A percentile compares a stretch with the other conserved stretches of the same genome.
phyloP scores from a whole-genome alignment of 2,113 vertebrate species.

The Xenopus borealis region DNA sequence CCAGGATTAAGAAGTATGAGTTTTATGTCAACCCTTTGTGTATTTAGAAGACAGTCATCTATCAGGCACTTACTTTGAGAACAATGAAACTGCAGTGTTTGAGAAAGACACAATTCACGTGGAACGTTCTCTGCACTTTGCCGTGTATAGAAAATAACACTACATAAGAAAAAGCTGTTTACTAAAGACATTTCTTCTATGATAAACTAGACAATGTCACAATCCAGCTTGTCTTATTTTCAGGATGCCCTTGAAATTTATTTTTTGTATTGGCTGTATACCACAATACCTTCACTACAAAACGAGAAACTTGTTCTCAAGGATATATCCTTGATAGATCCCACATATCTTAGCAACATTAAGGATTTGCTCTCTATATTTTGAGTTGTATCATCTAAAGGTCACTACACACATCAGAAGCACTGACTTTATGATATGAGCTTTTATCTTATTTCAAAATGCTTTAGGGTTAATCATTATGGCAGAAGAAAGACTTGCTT shows the following conservation, averaged over 20 bases:
- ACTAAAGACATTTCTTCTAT: not conserved
- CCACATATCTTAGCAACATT: constrained; percentile 52
- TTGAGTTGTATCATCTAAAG: constrained; percentile 53
- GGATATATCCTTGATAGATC: constrained; percentile 50
- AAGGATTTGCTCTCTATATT: constrained; percentile 24
- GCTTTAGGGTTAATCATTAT: constrained; percentile 59
- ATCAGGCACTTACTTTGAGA: too few species aligned
- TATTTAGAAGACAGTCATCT: too few species aligned
- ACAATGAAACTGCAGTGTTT: not conserved
- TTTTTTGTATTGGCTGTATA: not conserved
- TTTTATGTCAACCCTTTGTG: too few species aligned
- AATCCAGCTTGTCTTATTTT: not conserved
- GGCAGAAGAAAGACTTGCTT: constrained; percentile 55
- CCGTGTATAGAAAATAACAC: not conserved
- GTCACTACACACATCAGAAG: constrained; percentile 57
- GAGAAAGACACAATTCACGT: not conserved
- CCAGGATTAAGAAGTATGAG: too few species aligned
- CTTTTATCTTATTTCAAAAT: constrained; percentile 61
- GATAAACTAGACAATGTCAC: not conserved
- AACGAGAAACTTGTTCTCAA: constrained; percentile 43
- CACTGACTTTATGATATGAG: constrained; percentile 49
- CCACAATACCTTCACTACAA: constrained; percentile 9
- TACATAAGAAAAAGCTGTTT: not conserved
- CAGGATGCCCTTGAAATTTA: constrained; percentile 15
- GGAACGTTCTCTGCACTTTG: not conserved